Conservation (phyloP, 2,797 vertebrate species). For the Otus scops region DNA sequence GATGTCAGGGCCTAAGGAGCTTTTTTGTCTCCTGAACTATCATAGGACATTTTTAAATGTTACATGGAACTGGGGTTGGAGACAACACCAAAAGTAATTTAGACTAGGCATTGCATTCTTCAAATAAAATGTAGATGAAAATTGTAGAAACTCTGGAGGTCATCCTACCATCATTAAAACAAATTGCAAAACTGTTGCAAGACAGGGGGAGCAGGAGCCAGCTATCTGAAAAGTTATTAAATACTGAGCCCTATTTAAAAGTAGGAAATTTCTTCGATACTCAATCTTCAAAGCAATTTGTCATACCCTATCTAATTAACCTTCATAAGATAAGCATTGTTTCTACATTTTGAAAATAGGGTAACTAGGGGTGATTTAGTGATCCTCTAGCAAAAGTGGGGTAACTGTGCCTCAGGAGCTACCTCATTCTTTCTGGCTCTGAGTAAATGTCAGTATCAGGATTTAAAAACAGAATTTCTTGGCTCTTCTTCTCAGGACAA, state of each 20-base stretch:
- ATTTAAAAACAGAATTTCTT: conserved; percentile 26
- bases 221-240: neutral
- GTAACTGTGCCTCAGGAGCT: neutral
- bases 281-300: neutral
- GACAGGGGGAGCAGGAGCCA: neutral
- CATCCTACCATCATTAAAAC: neutral
- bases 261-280: neutral
- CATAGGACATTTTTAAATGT: neutral
- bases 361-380: neutral
- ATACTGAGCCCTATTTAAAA: neutral
- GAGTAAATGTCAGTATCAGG: neutral
- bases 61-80: neutral
- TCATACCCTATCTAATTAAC: neutral
- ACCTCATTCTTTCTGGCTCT: neutral
- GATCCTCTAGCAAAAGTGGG: neutral
- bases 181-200: conserved; percentile 9
- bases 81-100: neutral
- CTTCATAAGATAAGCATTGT: neutral
- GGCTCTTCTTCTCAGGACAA: neutral
- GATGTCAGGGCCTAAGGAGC: neutral
- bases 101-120: neutral
- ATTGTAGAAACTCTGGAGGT: neutral
- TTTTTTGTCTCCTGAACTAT: neutral
- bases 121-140: neutral
- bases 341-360: neutral